Percentiles rank a stretch among this genome's conserved stretches.
These are phyloP conservation scores for Cryptotermes secundus DNA, from an alignment of 1,140 invertebrate genomes.

Conservation along the genomic window DNA sequence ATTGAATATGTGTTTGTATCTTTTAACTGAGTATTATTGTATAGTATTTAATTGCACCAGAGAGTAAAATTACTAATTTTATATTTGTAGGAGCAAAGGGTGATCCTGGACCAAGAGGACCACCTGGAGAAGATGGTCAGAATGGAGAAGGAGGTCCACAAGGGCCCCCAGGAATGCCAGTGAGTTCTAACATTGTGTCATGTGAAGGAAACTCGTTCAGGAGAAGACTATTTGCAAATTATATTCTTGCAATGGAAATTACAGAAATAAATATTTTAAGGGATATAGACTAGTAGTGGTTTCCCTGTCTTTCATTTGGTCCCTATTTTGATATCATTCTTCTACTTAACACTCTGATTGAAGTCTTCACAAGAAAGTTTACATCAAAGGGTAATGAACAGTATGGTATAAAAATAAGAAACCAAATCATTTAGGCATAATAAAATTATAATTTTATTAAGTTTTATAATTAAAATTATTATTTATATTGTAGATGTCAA, in stretches of 20 bases:
- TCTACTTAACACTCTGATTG: too few relatives aligned
- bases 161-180: conserved; percentile 70
- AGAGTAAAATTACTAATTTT: neutral
- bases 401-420: too few relatives aligned
- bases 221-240: neutral
- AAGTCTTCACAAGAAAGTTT: too few relatives aligned
- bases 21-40: too few relatives aligned
- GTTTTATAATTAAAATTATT: too few relatives aligned
- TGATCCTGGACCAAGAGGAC: conserved; percentile 56
- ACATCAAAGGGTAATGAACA: too few relatives aligned
- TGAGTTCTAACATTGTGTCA: conserved; percentile 44
- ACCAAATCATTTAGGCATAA: too few relatives aligned
- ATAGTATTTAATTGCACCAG: neutral
- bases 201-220: neutral
- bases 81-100: conserved; percentile 54
- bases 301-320: too few relatives aligned
- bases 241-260: neutral
- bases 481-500: too few relatives aligned
- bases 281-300: too few relatives aligned
- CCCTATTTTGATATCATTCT: too few relatives aligned
- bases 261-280: neutral
- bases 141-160: conserved; percentile 64
- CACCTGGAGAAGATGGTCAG: conserved; percentile 58
- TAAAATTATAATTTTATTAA: too few relatives aligned
- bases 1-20: neutral